phyloP scores from a whole-genome alignment of 2,113 vertebrate genomes.

The Paramisgurnus dabryanus region DNA sequence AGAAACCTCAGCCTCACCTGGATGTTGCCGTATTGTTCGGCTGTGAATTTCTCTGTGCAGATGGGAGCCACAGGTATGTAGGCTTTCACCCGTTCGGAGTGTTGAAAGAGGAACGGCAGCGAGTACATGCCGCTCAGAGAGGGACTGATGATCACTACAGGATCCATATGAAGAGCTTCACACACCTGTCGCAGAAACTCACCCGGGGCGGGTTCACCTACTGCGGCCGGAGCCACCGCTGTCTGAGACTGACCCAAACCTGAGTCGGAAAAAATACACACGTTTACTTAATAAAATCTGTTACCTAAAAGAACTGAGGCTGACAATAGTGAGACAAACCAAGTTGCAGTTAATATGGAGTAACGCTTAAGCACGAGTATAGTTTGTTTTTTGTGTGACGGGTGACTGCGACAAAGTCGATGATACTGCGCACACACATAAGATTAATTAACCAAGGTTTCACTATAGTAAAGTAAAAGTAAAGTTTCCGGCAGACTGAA shows the following conservation, averaged over 20 bases:
- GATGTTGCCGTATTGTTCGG: constrained; percentile 78
- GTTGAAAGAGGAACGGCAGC: constrained; percentile 85
- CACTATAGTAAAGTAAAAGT: no score
- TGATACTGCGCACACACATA: no score
- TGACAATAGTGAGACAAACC: no score
- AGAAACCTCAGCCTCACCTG: constrained; percentile 66
- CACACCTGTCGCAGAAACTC: constrained; percentile 82
- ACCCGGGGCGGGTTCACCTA: constrained; percentile 80
- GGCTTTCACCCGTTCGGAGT: constrained; percentile 78
- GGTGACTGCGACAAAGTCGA: no score
- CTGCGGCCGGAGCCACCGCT: constrained; percentile 72
- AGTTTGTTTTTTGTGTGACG: no score
- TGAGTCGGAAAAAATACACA: constrained; percentile 57
- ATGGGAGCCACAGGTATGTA: constrained; percentile 93
- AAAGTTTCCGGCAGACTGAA: no score
- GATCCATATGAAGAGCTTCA: constrained; percentile 76
- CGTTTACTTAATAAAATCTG: no score
- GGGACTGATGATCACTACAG: constrained; percentile 88
- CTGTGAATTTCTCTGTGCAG: constrained; percentile 88
- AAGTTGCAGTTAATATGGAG: no score
- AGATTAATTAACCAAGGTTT: no score
- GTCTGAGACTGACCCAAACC: constrained; percentile 85
- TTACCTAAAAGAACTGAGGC: no score
- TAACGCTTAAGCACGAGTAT: no score
- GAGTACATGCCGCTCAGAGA: constrained; percentile 97